Evolutionary conservation across 2,797 vertebrate species (phyloP), one percentile per base, ranked within the genome.

Genomic region (Cryptoprocta ferox): DNA sequence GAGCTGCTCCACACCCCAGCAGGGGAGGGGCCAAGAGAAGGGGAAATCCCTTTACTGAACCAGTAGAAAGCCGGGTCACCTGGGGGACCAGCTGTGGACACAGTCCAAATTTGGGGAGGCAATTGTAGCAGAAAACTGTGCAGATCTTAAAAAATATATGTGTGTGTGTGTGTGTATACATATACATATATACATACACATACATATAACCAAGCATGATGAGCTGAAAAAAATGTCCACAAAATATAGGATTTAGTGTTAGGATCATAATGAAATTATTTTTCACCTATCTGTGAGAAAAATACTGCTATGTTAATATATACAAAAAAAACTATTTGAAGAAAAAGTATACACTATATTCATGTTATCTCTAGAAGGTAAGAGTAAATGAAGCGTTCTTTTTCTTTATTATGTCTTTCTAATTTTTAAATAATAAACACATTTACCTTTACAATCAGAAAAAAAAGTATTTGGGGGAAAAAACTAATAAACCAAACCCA

Each of bases 21-120:
- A 3, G 32, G 42, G 71, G 80, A 50, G 24, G 92, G 61, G 95
- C 68, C 63, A 42, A 45, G 37, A 18, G 26, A 28, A 45, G 92
- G 96, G 95, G n/a, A 96, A 96, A 48, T 35, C 85, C 95, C 95
- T 32, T 35, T 32, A 6, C 4, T 32, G 24, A 61, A 79, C 59
- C 66, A n/a, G 75, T 19, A 18, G 59, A 39, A 53, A n/a, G 63
- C 83, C 66, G 8, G 0, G 35, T 3, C 65, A 42, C n/a, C 63
- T 0, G 30, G 28, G 37, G 59, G 21, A 11, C 3, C 2, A 5
- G 48, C 59, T 53, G 11, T 14, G 39, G 53, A 39, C 56, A 13
- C 61, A 7, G 7, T 30, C 32, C 76, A 56, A 48, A 63, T 71
- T 10, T 48, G 12, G 9, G 75, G 82, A 35, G 15, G 82, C 2